phyloP scores from a whole-genome alignment of 2,797 vertebrate genomes.

The Typhlichthys subterraneus region DNA sequence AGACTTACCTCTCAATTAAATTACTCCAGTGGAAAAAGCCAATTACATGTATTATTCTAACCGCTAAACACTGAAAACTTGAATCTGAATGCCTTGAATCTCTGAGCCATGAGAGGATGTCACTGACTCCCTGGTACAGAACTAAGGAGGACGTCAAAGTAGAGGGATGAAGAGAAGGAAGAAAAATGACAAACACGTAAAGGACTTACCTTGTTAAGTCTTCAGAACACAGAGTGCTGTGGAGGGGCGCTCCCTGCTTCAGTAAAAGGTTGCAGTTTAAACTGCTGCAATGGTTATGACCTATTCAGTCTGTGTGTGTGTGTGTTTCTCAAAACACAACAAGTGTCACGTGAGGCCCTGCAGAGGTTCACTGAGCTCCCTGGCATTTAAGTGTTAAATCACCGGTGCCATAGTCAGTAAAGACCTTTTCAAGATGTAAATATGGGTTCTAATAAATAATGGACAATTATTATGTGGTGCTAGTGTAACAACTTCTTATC shows the following conservation, averaged over 20 bases:
- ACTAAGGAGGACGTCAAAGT: neutral
- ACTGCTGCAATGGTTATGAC: slow-evolving; percentile 83
- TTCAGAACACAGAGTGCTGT: slow-evolving; percentile 89
- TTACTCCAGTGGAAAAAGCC: slow-evolving; percentile 2
- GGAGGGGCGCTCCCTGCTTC: slow-evolving; percentile 96
- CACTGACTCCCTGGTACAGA: neutral
- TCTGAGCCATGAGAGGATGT: too few relatives aligned
- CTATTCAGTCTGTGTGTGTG: slow-evolving; percentile 65
- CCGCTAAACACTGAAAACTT: neutral
- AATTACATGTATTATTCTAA: neutral
- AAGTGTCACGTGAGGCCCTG: slow-evolving; percentile 81
- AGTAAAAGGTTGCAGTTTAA: slow-evolving; percentile 84
- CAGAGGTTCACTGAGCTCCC: slow-evolving; percentile 91
- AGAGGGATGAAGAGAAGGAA: neutral
- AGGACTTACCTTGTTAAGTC: slow-evolving; percentile 56
- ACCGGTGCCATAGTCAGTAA: too few relatives aligned
- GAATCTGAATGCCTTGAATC: too few relatives aligned
- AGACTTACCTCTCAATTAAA: slow-evolving; percentile 46
- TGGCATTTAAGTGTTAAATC: neutral
- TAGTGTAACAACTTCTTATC: too few relatives aligned
- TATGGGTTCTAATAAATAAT: too few relatives aligned
- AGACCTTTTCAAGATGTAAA: too few relatives aligned
- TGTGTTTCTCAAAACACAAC: slow-evolving; percentile 73
- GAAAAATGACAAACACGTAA: neutral
- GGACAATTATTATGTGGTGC: too few relatives aligned